Conservation (phyloP, 2,888 invertebrate species). For the Tromatobia lineatoria region DNA sequence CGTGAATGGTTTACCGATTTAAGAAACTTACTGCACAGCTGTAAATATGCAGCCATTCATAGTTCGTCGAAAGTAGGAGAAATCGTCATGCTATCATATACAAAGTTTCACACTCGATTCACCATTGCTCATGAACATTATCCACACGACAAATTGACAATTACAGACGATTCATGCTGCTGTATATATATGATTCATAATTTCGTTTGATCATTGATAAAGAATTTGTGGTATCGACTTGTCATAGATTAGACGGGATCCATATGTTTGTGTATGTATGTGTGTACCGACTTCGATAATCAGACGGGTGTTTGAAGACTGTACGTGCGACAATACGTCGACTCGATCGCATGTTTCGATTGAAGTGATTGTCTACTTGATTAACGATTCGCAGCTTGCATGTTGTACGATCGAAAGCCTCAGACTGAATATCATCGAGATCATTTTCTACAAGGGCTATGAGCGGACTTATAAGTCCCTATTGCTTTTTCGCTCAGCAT, state of each 20-base stretch:
- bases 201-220: conserved; percentile 26
- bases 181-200: conserved; percentile 14
- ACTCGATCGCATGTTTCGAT: conserved; percentile 54
- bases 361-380: conserved; percentile 61
- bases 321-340: conserved; percentile 54
- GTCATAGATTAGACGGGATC: conserved; percentile 11
- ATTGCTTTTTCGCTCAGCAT: not conserved
- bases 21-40: not conserved
- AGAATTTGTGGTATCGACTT: conserved; percentile 31
- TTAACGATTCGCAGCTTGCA: conserved; percentile 53
- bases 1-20: conserved; percentile 30
- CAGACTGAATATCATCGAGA: conserved; percentile 16
- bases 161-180: not conserved
- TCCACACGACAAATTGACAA: not conserved
- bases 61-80: not conserved
- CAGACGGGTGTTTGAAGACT: conserved; percentile 43
- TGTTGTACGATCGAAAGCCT: conserved; percentile 1
- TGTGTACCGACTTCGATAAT: conserved; percentile 46
- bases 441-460: not conserved
- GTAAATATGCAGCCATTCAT: conserved; percentile 13
- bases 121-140: not conserved
- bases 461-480: not conserved
- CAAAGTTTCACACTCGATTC: conserved; percentile 13
- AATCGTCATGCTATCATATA: not conserved
- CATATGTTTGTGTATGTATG: not conserved